These are phyloP conservation scores for Junonia oenone DNA, from an alignment of 2,888 invertebrate species.

Conservation along the genomic window DNA sequence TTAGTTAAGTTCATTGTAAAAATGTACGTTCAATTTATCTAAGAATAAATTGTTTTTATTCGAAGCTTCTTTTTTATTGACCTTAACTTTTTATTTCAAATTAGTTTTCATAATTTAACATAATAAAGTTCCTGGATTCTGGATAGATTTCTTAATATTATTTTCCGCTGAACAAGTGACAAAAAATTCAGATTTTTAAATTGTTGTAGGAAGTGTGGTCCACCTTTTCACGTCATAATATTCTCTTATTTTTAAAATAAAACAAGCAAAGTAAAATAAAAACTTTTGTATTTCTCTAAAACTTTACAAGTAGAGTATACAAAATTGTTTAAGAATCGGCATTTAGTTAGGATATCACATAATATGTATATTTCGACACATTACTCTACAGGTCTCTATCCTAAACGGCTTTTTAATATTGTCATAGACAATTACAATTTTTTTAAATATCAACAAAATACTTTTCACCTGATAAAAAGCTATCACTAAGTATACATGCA, in stretches of 20 bases:
- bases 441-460: conserved; percentile 16
- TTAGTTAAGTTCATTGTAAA: too few relatives aligned
- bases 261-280: conserved; percentile 12
- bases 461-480: conserved; percentile 9
- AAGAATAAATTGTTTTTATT: too few relatives aligned
- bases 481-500: conserved; percentile 10
- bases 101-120: too few relatives aligned
- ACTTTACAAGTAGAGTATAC: conserved; percentile 41
- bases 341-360: conserved; percentile 11
- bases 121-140: too few relatives aligned
- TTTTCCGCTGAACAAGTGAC: too few relatives aligned
- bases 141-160: too few relatives aligned
- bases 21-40: neutral
- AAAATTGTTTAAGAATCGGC: conserved; percentile 23
- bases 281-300: conserved; percentile 49
- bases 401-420: neutral
- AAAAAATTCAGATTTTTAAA: too few relatives aligned
- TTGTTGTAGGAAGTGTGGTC: too few relatives aligned
- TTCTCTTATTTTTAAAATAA: neutral
- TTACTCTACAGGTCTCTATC: conserved; percentile 18
- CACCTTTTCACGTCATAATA: too few relatives aligned
- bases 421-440: conserved; percentile 1
- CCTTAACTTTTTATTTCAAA: too few relatives aligned
- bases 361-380: conserved; percentile 29
- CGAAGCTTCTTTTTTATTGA: too few relatives aligned